phyloP scores from a whole-genome alignment of 2,797 vertebrate genomes.

The Rhinella marina region DNA sequence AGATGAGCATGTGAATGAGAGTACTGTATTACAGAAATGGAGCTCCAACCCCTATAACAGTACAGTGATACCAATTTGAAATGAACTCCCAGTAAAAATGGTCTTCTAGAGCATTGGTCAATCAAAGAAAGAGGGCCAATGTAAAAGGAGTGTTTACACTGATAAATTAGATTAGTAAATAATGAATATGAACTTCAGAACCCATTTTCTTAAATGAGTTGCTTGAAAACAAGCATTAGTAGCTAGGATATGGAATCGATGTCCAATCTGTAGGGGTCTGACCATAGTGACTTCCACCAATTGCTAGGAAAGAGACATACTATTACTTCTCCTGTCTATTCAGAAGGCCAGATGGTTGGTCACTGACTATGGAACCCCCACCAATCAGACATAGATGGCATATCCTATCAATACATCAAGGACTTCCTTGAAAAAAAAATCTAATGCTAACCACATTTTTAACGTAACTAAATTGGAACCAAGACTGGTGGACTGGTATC shows the following conservation, averaged over 20 bases:
- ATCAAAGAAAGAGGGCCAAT: neutral
- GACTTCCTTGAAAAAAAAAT: too few relatives aligned
- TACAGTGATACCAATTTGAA: neutral
- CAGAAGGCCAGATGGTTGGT: neutral
- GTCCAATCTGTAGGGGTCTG: neutral
- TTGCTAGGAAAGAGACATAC: neutral
- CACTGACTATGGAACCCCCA: neutral
- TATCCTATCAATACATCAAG: too few relatives aligned
- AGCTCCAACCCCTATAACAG: neutral
- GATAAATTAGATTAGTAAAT: too few relatives aligned
- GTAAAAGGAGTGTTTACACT: too few relatives aligned
- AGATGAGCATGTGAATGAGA: neutral
- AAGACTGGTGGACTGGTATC: neutral
- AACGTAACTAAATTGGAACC: neutral
- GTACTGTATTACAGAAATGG: neutral
- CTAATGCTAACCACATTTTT: neutral
- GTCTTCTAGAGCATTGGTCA: too few relatives aligned
- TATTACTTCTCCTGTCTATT: neutral
- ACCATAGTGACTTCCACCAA: neutral
- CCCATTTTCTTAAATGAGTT: neutral
- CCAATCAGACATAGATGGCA: too few relatives aligned
- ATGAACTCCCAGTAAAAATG: neutral
- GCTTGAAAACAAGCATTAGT: neutral
- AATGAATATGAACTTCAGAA: too few relatives aligned
- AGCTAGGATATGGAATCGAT: neutral